These are phyloP conservation scores for Lucifuga dentata DNA, from an alignment of 2,113 vertebrate species.

Conservation along the genomic window DNA sequence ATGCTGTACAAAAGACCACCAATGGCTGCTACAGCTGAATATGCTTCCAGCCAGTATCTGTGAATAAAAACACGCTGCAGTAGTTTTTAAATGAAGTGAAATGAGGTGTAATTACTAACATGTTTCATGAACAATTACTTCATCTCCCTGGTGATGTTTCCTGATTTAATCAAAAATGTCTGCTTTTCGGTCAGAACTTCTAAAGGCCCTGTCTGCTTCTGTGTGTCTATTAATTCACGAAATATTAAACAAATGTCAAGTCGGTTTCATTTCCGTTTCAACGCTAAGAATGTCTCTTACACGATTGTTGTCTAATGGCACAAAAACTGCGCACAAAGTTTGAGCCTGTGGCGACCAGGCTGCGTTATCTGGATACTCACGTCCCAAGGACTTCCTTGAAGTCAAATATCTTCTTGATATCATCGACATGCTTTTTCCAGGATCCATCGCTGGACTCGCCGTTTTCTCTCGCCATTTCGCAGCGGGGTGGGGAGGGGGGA, in stretches of 20 bases:
- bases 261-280: slow-evolving; percentile 32
- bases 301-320: slow-evolving; percentile 1
- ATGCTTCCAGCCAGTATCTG: background rate
- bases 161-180: background rate
- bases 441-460: slow-evolving; percentile 87
- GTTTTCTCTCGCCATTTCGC: slow-evolving; percentile 94
- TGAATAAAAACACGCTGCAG: slow-evolving; percentile 33
- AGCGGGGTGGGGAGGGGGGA: slow-evolving; percentile 31
- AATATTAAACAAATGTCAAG: slow-evolving; percentile 74
- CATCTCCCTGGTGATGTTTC: background rate
- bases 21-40: slow-evolving; percentile 18
- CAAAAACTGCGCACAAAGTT: slow-evolving; percentile 59
- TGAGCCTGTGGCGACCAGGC: background rate
- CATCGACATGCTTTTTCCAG: slow-evolving; percentile 96
- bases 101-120: no score
- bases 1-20: slow-evolving; percentile 5
- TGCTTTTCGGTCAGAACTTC: slow-evolving; percentile 8
- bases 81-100: slow-evolving; percentile 58
- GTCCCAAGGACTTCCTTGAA: slow-evolving; percentile 98
- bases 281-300: background rate
- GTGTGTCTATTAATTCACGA: slow-evolving; percentile 7
- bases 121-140: background rate
- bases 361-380: slow-evolving; percentile 84
- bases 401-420: slow-evolving; percentile 95
- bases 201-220: background rate